phyloP scores from a whole-genome alignment of 2,888 invertebrate species.

The Epistrophella euchroma region DNA sequence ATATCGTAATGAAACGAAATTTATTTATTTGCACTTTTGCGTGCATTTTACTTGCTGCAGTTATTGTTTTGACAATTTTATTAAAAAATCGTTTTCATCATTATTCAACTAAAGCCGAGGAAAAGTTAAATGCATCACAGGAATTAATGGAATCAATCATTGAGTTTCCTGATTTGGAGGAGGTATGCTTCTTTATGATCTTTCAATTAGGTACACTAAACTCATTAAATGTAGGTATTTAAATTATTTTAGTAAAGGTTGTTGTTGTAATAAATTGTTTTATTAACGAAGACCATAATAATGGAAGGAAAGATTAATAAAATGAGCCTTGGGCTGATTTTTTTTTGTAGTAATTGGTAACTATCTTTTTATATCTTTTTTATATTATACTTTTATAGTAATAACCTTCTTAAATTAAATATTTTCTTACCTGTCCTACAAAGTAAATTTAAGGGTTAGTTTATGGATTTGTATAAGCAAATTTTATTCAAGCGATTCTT shows the following conservation, averaged over 20 bases:
- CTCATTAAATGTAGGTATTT: background rate
- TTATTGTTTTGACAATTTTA: conserved; percentile 54
- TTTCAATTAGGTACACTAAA: background rate
- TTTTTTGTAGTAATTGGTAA: background rate
- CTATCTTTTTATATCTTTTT: background rate
- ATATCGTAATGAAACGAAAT: conserved; percentile 53
- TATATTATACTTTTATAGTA: background rate
- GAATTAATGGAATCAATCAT: background rate
- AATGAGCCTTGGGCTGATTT: conserved; percentile 1
- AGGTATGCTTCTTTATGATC: conserved; percentile 25
- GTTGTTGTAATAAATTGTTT: background rate
- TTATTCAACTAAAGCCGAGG: conserved; percentile 17
- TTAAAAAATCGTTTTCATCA: conserved; percentile 26
- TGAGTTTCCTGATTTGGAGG: conserved; percentile 34
- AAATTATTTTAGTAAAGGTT: background rate
- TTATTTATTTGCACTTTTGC: conserved; percentile 29
- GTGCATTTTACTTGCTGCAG: conserved; percentile 39
- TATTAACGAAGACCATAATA: background rate
- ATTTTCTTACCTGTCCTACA: background rate
- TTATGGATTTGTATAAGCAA: background rate
- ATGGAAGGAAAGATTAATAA: background rate
- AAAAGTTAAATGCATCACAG: conserved; percentile 32
- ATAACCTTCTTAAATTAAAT: background rate
- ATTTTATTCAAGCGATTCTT: too few species aligned
- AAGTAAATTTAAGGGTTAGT: background rate